Conservation (phyloP, 2,888 invertebrate genomes). For the Cryptocephalus moraei region DNA sequence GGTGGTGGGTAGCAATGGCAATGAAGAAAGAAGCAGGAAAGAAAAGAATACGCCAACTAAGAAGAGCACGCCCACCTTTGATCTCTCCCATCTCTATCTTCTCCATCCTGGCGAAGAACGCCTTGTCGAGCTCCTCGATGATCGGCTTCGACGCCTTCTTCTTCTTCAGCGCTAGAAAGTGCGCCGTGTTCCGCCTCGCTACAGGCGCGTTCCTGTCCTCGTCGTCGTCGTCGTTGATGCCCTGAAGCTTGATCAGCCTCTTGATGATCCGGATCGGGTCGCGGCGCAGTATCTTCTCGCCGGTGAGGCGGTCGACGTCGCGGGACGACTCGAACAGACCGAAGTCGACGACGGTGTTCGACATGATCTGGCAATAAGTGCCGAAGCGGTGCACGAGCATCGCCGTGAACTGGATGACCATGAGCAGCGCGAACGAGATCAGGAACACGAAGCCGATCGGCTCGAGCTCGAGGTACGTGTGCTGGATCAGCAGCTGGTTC, state of each 20-base stretch:
- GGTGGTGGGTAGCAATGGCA: too few relatives aligned
- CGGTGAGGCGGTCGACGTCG: slow-evolving; percentile 67
- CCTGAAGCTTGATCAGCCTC: slow-evolving; percentile 71
- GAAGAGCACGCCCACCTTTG: too few relatives aligned
- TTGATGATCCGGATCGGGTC: slow-evolving; percentile 86
- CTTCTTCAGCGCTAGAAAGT: slow-evolving; percentile 52
- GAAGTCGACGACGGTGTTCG: slow-evolving; percentile 48
- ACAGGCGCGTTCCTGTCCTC: slow-evolving; percentile 67
- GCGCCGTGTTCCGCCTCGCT: slow-evolving; percentile 75
- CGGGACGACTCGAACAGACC: slow-evolving; percentile 13
- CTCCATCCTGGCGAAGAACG: slow-evolving; percentile 21
- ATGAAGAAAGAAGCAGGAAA: too few relatives aligned
- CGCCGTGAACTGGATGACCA: slow-evolving; percentile 61
- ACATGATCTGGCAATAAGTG: slow-evolving; percentile 63
- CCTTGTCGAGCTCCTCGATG: slow-evolving; percentile 24
- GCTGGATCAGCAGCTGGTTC: slow-evolving; percentile 37
- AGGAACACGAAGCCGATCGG: slow-evolving; percentile 69
- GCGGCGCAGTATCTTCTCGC: slow-evolving; percentile 74
- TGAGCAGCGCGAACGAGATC: slow-evolving; percentile 57
- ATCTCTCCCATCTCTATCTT: slow-evolving; percentile 13
- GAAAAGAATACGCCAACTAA: too few relatives aligned
- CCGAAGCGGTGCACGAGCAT: slow-evolving; percentile 69
- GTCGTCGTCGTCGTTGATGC: slow-evolving; percentile 66
- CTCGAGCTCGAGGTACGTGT: slow-evolving; percentile 55
- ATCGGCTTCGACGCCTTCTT: slow-evolving; percentile 12